phyloP scores from a whole-genome alignment of 2,113 vertebrate species.

The Alligator mississippiensis region DNA sequence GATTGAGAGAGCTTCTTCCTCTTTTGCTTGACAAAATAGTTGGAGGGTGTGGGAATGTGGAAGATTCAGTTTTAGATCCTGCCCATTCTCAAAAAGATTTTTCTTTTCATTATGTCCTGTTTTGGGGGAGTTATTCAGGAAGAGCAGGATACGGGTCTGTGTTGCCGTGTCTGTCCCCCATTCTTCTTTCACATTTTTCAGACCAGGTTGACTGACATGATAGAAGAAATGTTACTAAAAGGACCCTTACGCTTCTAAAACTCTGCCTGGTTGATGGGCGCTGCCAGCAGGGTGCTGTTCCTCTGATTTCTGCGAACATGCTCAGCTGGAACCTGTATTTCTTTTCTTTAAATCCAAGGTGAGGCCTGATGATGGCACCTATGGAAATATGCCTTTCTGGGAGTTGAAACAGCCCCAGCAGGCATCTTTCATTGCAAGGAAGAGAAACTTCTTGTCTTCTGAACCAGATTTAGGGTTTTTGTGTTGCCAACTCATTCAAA shows the following conservation, averaged over 20 bases:
- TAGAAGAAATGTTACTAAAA: neutral
- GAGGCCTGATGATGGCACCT: neutral
- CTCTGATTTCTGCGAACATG: neutral
- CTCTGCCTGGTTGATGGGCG: neutral
- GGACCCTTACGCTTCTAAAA: neutral
- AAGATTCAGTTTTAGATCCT: no score
- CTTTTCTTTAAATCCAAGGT: neutral
- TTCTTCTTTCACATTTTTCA: no score
- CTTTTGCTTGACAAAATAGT: no score
- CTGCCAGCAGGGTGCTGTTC: neutral
- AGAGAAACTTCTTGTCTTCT: neutral
- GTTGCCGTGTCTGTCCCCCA: neutral
- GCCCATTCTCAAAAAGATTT: neutral
- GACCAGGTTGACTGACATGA: neutral
- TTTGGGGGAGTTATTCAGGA: neutral
- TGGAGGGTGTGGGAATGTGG: no score
- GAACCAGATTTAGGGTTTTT: neutral
- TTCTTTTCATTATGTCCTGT: neutral
- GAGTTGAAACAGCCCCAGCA: neutral
- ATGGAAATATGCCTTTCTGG: neutral
- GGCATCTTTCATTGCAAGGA: neutral
- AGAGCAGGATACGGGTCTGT: neutral
- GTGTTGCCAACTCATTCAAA: neutral
- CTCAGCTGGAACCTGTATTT: neutral
- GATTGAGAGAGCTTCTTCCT: no score